A percentile compares a stretch with the other conserved stretches of the same genome.
phyloP scores from a whole-genome alignment of 2,113 vertebrate genomes.

The Sitta europaea region DNA sequence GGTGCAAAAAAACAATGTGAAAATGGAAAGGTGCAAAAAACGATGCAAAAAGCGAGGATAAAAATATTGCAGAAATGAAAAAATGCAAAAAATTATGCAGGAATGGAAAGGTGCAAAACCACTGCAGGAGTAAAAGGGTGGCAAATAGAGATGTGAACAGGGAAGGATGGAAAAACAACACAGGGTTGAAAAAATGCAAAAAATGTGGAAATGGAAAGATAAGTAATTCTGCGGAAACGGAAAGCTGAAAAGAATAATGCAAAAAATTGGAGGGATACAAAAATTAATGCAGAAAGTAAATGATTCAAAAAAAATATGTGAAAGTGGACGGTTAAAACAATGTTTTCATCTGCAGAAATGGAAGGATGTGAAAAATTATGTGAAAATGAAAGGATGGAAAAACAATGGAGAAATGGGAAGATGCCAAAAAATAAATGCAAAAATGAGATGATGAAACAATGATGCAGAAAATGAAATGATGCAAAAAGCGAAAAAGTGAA shows the following conservation, averaged over 20 bases:
- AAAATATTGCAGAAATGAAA: background rate
- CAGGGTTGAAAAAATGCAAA: no score
- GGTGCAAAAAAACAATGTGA: background rate
- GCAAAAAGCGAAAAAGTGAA: background rate
- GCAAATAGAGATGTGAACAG: background rate
- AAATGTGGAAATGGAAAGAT: background rate
- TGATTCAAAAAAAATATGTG: no score
- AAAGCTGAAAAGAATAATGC: background rate
- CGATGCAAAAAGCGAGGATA: fast-evolving
- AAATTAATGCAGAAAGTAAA: fast-evolving
- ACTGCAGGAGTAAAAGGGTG: no score
- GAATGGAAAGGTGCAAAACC: background rate
- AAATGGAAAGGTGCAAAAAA: background rate
- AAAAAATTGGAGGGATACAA: background rate
- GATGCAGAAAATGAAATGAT: background rate
- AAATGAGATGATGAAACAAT: background rate
- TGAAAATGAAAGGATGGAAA: background rate
- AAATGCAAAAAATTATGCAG: fast-evolving
- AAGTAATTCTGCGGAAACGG: background rate
- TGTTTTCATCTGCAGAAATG: no score
- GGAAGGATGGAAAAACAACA: no score
- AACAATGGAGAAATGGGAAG: background rate
- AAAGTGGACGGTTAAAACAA: background rate
- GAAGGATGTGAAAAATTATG: background rate
- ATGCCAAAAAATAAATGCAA: background rate